phyloP scores from a whole-genome alignment of 2,797 vertebrate species.

The Cichlasoma orientale region DNA sequence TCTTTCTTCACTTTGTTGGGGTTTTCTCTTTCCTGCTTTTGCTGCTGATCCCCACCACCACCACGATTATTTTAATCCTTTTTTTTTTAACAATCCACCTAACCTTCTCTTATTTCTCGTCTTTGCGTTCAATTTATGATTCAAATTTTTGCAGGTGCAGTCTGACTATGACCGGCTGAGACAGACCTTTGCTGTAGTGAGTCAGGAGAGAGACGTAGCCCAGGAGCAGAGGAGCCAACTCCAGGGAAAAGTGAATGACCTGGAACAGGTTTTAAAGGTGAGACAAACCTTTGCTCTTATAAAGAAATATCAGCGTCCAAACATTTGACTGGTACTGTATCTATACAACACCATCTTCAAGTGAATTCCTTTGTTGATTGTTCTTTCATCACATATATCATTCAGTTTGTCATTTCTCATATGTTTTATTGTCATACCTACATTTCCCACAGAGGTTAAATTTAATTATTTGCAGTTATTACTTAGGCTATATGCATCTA shows the following conservation, averaged over 20 bases:
- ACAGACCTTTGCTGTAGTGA: constrained; percentile 81
- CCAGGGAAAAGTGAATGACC: constrained; percentile 91
- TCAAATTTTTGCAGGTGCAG: constrained; percentile 78
- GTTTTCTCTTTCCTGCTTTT: neutral
- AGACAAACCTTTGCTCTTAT: neutral
- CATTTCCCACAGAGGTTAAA: neutral
- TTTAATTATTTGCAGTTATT: constrained; percentile 4
- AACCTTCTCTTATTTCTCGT: neutral
- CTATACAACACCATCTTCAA: neutral
- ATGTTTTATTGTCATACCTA: neutral
- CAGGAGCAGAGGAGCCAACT: constrained; percentile 84
- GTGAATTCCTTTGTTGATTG: neutral
- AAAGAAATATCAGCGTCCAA: neutral
- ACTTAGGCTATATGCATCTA: constrained; percentile 1
- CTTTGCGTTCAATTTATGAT: neutral
- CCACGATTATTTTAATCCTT: neutral
- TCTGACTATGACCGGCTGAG: constrained; percentile 84
- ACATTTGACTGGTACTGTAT: no score
- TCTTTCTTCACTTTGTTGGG: constrained; percentile 9
- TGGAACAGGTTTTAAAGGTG: constrained; percentile 95
- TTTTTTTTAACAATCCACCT: constrained; percentile 14
- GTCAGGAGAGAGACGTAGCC: constrained; percentile 83
- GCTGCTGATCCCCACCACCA: neutral
- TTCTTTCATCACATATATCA: no score
- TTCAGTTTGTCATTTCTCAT: neutral